These are phyloP conservation scores for Pammene aurita DNA, from an alignment of 2,888 invertebrate genomes.

Conservation along the genomic window DNA sequence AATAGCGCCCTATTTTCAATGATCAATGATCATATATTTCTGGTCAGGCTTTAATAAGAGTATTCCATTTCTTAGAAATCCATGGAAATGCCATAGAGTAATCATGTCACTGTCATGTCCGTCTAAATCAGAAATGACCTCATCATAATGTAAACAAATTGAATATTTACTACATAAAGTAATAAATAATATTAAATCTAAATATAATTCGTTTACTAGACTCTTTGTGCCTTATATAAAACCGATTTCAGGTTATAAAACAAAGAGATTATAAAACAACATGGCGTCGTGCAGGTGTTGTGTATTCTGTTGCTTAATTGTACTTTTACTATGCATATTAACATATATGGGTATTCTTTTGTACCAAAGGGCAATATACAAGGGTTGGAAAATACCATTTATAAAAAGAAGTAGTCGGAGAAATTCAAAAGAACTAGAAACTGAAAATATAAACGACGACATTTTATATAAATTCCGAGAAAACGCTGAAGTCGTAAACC, in stretches of 20 bases:
- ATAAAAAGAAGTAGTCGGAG: no score
- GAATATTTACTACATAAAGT: background rate
- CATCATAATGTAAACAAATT: background rate
- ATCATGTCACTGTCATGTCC: background rate
- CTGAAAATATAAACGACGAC: background rate
- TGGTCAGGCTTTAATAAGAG: no score
- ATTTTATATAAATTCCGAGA: constrained; percentile 13
- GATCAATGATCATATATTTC: no score
- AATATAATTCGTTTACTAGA: no score
- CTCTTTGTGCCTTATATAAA: no score
- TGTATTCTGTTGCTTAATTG: background rate
- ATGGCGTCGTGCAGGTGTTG: background rate
- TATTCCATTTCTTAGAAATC: no score
- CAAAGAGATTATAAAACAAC: background rate
- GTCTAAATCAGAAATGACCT: background rate
- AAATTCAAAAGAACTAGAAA: background rate
- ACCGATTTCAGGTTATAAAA: background rate
- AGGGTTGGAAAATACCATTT: background rate
- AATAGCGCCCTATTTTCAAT: no score
- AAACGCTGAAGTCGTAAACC: background rate
- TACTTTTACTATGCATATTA: background rate
- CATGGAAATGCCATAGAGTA: no score
- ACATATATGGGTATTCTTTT: background rate
- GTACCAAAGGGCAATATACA: background rate
- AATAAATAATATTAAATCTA: no score